A percentile compares a stretch with the other conserved stretches of the same genome.
These are phyloP conservation scores for Spermophilus dauricus DNA, from an alignment of 2,113 vertebrate genomes.

Conservation along the genomic window DNA sequence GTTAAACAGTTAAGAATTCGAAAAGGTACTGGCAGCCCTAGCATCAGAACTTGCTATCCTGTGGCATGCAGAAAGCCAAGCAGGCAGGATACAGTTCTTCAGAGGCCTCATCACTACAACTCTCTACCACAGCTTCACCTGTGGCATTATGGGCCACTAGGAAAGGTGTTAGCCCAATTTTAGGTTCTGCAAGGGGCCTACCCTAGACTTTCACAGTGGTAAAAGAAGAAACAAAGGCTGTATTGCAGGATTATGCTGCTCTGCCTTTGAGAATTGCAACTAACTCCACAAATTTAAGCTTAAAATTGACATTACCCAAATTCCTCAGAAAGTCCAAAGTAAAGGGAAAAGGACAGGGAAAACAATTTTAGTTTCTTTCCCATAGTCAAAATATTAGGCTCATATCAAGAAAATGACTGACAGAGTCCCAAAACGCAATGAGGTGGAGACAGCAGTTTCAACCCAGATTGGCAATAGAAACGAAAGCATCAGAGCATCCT, in stretches of 20 bases:
- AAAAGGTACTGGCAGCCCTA: slow-evolving; percentile 30
- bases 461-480: slow-evolving; percentile 56
- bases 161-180: slow-evolving; percentile 40
- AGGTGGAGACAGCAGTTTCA: slow-evolving; percentile 55
- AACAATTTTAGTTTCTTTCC: background rate
- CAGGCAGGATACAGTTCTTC: background rate
- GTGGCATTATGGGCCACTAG: background rate
- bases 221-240: slow-evolving; percentile 47
- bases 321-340: slow-evolving; percentile 63
- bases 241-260: slow-evolving; percentile 47
- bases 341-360: background rate
- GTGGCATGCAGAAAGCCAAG: slow-evolving; percentile 15
- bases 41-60: slow-evolving; percentile 11
- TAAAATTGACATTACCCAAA: slow-evolving; percentile 67
- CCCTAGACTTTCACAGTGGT: slow-evolving; percentile 23
- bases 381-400: slow-evolving; percentile 57
- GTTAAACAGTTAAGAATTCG: slow-evolving; percentile 18
- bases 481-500: slow-evolving; percentile 59
- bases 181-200: background rate
- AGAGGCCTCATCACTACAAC: background rate
- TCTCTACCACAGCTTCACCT: background rate
- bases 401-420: slow-evolving; percentile 45
- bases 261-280: slow-evolving; percentile 15
- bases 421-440: slow-evolving; percentile 50
- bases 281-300: slow-evolving; percentile 56